These are phyloP conservation scores for Hemiscyllium ocellatum DNA, from an alignment of 2,113 vertebrate species.

Conservation along the genomic window DNA sequence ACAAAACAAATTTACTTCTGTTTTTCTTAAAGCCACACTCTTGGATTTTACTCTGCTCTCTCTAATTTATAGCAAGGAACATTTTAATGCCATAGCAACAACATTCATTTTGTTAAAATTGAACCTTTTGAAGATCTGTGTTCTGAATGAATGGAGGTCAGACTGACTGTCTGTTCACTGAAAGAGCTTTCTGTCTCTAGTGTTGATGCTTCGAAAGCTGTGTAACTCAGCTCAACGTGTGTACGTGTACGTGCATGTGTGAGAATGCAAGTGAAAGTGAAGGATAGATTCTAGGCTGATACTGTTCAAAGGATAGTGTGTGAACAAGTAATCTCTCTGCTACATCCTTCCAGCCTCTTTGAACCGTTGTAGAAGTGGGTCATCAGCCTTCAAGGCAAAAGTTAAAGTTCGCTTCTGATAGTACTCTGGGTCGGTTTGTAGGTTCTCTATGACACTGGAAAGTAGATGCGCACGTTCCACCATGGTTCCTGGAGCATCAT, in stretches of 20 bases:
- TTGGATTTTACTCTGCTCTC: background rate
- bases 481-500: slow-evolving; percentile 66
- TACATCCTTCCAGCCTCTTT: slow-evolving; percentile 58
- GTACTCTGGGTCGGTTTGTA: slow-evolving; percentile 57
- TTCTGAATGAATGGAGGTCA: background rate
- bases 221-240: background rate
- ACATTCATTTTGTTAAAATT: background rate
- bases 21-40: background rate
- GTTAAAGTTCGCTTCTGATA: slow-evolving; percentile 68
- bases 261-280: no score
- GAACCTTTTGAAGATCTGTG: background rate
- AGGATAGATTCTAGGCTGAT: no score
- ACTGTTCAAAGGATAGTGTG: background rate
- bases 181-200: background rate
- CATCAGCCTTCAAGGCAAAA: slow-evolving; percentile 67
- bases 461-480: slow-evolving; percentile 88
- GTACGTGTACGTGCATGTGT: no score
- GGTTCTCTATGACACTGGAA: slow-evolving; percentile 75
- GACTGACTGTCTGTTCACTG: background rate
- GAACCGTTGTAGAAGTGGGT: slow-evolving; percentile 65
- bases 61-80: background rate
- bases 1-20: no score
- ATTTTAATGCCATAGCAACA: background rate
- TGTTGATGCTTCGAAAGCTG: background rate
- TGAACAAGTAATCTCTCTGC: background rate